These are phyloP conservation scores for Tetraodon nigroviridis DNA, from an alignment of 2,113 vertebrate genomes.

Conservation along the genomic window DNA sequence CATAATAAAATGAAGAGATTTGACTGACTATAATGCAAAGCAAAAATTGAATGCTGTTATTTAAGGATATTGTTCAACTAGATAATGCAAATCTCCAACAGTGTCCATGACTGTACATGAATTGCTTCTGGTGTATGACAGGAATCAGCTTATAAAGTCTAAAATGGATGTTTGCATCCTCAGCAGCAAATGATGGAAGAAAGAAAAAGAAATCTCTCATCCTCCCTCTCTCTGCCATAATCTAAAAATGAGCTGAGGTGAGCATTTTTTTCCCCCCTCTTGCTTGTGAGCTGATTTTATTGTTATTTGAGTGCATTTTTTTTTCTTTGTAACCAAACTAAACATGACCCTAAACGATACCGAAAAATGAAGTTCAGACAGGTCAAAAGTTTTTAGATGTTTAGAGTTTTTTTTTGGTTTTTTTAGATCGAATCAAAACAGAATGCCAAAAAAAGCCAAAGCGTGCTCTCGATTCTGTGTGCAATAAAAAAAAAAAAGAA, in stretches of 20 bases:
- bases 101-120: conserved; percentile 1
- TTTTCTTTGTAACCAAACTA: conserved; percentile 1
- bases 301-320: not conserved
- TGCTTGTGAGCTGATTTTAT: conserved; percentile 7
- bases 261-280: too few relatives aligned
- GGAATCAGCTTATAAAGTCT: conserved; percentile 7
- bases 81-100: not conserved
- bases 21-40: too few relatives aligned
- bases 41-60: too few relatives aligned
- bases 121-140: conserved; percentile 14
- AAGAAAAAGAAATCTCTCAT: conserved; percentile 2
- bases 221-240: conserved; percentile 12
- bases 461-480: too few relatives aligned
- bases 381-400: too few relatives aligned
- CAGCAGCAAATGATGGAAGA: not conserved
- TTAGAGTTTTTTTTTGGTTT: too few relatives aligned
- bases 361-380: too few relatives aligned
- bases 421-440: too few relatives aligned
- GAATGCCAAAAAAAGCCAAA: too few relatives aligned
- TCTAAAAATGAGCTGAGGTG: conserved; percentile 33
- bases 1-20: too few relatives aligned
- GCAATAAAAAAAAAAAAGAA: too few relatives aligned
- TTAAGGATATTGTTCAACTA: not conserved
- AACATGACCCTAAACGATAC: too few relatives aligned
- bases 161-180: conserved; percentile 8